phyloP scores from a whole-genome alignment of 2,797 vertebrate genomes.

The Malurus splendens region DNA sequence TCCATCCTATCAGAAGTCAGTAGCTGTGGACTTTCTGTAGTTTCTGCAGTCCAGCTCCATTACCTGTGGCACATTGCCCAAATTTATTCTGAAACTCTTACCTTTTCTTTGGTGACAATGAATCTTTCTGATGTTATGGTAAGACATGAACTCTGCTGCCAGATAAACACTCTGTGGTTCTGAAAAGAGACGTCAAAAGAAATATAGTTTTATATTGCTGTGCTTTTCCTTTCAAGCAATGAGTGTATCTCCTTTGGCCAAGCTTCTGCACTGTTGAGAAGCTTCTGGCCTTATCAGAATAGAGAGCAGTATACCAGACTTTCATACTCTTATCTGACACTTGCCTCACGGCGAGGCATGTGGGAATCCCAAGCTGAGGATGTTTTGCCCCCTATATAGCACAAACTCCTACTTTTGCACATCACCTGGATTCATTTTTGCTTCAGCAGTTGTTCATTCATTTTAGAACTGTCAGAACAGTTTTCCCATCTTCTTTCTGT shows the following conservation, averaged over 20 bases:
- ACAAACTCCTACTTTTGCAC: background rate
- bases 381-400: background rate
- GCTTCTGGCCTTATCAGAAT: background rate
- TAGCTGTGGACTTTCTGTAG: background rate
- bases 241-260: background rate
- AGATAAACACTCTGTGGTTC: background rate
- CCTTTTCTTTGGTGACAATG: background rate
- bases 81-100: background rate
- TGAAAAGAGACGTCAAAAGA: background rate
- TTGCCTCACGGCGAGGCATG: background rate
- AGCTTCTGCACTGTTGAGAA: background rate
- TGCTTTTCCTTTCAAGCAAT: background rate
- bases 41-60: background rate
- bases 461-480: background rate
- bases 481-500: background rate
- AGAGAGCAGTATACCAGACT: background rate
- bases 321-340: background rate
- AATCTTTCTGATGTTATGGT: background rate
- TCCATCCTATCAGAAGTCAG: rapidly evolving
- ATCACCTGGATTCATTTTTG: background rate
- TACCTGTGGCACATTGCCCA: background rate
- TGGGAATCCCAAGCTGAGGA: background rate
- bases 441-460: background rate
- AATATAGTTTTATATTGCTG: background rate
- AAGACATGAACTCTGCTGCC: background rate